phyloP scores from a whole-genome alignment of 2,888 invertebrate species.

The Habrosyne pyritoides region DNA sequence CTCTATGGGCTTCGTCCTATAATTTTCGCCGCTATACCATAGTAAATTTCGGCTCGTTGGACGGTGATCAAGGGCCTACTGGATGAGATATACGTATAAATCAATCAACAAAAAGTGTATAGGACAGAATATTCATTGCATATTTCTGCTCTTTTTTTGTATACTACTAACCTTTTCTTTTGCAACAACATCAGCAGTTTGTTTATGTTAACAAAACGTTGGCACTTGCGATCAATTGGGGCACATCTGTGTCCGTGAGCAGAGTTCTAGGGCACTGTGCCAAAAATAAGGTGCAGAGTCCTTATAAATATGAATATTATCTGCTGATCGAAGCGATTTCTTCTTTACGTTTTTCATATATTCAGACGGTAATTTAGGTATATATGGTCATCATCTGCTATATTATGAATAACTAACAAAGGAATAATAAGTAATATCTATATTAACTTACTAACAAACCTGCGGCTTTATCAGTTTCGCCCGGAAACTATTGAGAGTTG shows the following conservation, averaged over 20 bases:
- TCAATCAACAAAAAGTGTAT: too few species aligned
- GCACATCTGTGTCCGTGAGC: background rate
- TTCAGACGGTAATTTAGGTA: too few species aligned
- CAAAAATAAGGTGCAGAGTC: slow-evolving; percentile 2
- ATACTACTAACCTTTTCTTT: too few species aligned
- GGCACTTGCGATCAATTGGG: slow-evolving; percentile 1
- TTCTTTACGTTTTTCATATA: too few species aligned
- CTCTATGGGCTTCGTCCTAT: background rate
- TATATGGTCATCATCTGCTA: too few species aligned
- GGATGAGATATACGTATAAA: too few species aligned
- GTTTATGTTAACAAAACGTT: slow-evolving; percentile 1
- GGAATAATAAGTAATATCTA: too few species aligned
- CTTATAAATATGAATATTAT: background rate
- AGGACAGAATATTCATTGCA: too few species aligned
- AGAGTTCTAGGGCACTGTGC: background rate
- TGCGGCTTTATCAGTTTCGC: background rate
- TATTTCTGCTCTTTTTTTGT: too few species aligned
- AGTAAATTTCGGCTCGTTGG: too few species aligned
- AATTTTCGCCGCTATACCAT: background rate
- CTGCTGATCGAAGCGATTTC: background rate
- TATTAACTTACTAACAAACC: background rate
- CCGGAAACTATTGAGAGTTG: background rate
- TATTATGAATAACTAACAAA: too few species aligned
- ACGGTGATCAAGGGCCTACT: too few species aligned
- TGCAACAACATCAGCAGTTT: background rate